Percentiles rank a stretch among this genome's conserved stretches.
These are phyloP conservation scores for Condylostylus longicornis DNA, from an alignment of 1,140 invertebrate genomes.

Conservation along the genomic window DNA sequence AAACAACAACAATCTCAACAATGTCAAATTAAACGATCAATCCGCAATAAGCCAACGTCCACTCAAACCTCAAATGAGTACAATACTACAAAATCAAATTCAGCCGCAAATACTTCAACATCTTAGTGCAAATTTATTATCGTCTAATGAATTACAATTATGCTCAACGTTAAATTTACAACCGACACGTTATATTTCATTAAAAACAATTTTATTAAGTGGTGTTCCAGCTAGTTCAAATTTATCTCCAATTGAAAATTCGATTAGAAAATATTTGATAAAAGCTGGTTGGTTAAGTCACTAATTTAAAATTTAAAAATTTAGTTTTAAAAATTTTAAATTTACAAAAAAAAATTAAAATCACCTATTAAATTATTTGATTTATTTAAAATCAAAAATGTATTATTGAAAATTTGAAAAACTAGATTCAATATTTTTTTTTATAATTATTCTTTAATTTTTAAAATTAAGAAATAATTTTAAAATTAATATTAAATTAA, in stretches of 20 bases:
- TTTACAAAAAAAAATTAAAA: too few relatives aligned
- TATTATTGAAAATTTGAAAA: too few relatives aligned
- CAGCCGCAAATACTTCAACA: conserved; percentile 21
- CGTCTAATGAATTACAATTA: conserved; percentile 33
- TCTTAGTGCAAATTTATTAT: conserved; percentile 28
- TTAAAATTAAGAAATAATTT: too few relatives aligned
- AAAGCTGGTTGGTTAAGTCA: conserved; percentile 31
- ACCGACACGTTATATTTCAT: conserved; percentile 39
- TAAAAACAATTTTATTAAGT: conserved; percentile 38
- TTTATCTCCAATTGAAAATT: conserved; percentile 21
- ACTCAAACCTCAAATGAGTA: conserved; percentile 14
- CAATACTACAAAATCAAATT: conserved; percentile 22
- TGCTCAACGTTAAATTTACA: conserved; percentile 37
- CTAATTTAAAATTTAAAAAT: too few relatives aligned
- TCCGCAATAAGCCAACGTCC: conserved; percentile 12
- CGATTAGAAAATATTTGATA: conserved; percentile 29
- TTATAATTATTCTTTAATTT: too few relatives aligned
- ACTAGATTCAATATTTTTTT: too few relatives aligned
- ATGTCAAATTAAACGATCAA: too few relatives aligned
- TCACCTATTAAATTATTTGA: too few relatives aligned
- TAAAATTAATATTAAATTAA: too few relatives aligned
- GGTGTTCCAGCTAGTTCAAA: conserved; percentile 22
- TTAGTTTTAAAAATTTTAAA: too few relatives aligned
- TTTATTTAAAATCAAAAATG: too few relatives aligned
- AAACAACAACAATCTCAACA: conserved; percentile 3